These are phyloP conservation scores for Leptinotarsa tumamoca DNA, from an alignment of 2,888 invertebrate genomes.

Conservation along the genomic window DNA sequence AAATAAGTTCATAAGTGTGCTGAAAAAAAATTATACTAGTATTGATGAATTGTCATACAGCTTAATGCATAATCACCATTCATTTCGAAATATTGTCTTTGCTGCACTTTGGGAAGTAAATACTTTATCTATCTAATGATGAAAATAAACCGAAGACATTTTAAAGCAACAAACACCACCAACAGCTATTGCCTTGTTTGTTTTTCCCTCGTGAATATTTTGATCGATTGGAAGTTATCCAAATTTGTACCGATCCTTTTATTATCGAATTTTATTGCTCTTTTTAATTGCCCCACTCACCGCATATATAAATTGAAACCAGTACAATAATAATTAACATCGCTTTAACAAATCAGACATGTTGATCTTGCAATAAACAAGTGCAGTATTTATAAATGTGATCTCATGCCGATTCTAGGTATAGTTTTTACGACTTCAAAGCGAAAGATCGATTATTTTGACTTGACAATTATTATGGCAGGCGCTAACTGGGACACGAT, in stretches of 20 bases:
- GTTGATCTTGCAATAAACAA: slow-evolving; percentile 28
- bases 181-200: not conserved
- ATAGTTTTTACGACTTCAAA: slow-evolving; percentile 10
- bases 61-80: too few relatives aligned
- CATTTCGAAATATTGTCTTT: too few relatives aligned
- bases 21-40: too few relatives aligned
- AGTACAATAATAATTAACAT: slow-evolving; percentile 2
- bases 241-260: not conserved
- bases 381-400: slow-evolving; percentile 31
- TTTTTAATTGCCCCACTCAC: not conserved
- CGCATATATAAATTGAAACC: not conserved
- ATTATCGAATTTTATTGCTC: not conserved
- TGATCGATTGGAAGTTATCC: not conserved
- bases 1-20: too few relatives aligned
- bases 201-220: not conserved
- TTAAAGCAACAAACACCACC: not conserved
- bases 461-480: not conserved
- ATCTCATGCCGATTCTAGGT: slow-evolving; percentile 27
- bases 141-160: too few relatives aligned
- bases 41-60: too few relatives aligned
- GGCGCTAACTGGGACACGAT: slow-evolving; percentile 3
- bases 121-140: too few relatives aligned
- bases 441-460: slow-evolving; percentile 18
- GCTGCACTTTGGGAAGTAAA: too few relatives aligned
- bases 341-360: slow-evolving; percentile 8